Evolutionary conservation across 1,140 invertebrate species (phyloP), one percentile per base, ranked within the genome.

Genomic region (Wasmannia auropunctata): DNA sequence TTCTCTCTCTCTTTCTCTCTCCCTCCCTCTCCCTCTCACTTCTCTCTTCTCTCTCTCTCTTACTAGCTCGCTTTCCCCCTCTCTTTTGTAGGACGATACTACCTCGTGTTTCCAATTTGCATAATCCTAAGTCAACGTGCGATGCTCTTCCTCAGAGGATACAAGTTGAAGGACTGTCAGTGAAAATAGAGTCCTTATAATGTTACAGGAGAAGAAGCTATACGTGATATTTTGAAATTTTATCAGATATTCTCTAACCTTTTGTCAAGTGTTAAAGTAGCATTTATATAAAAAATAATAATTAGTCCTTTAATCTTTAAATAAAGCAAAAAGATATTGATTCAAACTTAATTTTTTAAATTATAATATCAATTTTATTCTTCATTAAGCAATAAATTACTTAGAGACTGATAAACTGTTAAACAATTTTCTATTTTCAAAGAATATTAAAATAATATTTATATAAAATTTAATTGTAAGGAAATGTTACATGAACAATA

Each of bases 81-180:
- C 34, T 76, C 5, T 63, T 22, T 63, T 10, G 14, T 28, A 19
- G 70, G 6, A 34, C 34, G n/a, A 79, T 43, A n/a, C 37, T 37
- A 46, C 40, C 14, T 83, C 8, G 25, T 70, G 34, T 81, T 34
- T 14, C 11, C 37, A 74, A 83, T 83, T 83, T 83, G 51, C 79
- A 83, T 83, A 83, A 83, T 74, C 67, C 67, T 74, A 67, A 74
- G 67, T 54, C 62, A 65, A 79, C 67, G 37, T 16, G 63, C 25
- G 49, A 67, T 46, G 37, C 40, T 83, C 25, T 51, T 74, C 51
- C 43, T 58, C 3, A 43, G 31, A n/a, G 28, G 67, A 72, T 83
- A 72, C 51, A 83, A 72, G 56, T 83, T 83, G 37, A 58, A 72
- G 37, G 14, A 83, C 19, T 72, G 51, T 16, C 67, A 72, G 14